phyloP scores from a whole-genome alignment of 2,888 invertebrate species.

The Hydrotaea cyrtoneurina region DNA sequence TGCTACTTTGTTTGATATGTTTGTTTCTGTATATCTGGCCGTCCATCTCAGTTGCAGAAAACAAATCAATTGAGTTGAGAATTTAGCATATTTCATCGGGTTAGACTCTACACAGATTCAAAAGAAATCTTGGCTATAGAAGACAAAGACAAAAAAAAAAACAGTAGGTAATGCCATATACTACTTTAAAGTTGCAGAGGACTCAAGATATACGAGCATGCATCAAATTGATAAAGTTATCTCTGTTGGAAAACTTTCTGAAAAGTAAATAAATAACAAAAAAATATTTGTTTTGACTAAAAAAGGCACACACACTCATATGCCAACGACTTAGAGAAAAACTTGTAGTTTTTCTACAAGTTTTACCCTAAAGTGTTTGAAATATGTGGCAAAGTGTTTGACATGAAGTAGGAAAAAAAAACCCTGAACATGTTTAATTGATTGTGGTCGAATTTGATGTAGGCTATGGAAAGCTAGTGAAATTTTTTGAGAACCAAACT shows the following conservation, averaged over 20 bases:
- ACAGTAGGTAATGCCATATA: too few species aligned
- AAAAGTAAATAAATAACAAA: slow-evolving; percentile 45
- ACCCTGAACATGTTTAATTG: neutral
- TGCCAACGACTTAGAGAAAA: neutral
- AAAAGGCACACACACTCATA: slow-evolving; percentile 19
- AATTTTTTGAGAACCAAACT: too few species aligned
- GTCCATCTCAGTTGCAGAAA: too few species aligned
- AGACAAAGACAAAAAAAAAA: too few species aligned
- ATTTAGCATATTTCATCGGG: too few species aligned
- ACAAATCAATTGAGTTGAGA: too few species aligned
- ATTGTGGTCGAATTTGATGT: neutral
- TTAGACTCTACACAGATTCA: too few species aligned
- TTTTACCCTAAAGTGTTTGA: slow-evolving; percentile 35
- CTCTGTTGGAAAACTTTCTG: slow-evolving; percentile 39
- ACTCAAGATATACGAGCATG: neutral
- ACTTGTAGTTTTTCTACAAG: neutral
- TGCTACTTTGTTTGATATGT: too few species aligned
- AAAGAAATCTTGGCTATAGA: too few species aligned
- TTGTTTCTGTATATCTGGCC: too few species aligned
- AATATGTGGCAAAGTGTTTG: slow-evolving; percentile 14
- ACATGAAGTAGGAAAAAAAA: neutral
- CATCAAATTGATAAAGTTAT: slow-evolving; percentile 37
- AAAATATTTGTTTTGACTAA: slow-evolving; percentile 34
- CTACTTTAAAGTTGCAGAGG: neutral
- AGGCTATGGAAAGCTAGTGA: neutral